phyloP scores from a whole-genome alignment of 1,140 invertebrate genomes.

The Achatina immaculata region DNA sequence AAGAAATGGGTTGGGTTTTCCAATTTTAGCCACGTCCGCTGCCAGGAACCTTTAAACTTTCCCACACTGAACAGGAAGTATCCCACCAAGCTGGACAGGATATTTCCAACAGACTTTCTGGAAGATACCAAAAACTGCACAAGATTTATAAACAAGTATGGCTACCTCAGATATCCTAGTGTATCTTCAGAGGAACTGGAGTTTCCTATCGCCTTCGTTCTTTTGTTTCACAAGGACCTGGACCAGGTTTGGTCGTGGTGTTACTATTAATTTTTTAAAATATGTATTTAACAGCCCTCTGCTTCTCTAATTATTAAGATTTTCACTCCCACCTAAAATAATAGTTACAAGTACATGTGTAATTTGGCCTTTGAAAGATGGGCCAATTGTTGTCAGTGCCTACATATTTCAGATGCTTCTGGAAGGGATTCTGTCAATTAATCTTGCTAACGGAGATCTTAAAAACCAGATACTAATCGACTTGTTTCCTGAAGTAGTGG shows the following conservation, averaged over 20 bases:
- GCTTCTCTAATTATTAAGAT: too few species aligned
- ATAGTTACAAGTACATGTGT: too few species aligned
- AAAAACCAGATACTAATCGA: too few species aligned
- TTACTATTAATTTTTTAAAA: too few species aligned
- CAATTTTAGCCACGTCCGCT: not conserved
- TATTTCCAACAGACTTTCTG: not conserved
- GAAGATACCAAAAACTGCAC: not conserved
- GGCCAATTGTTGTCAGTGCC: too few species aligned
- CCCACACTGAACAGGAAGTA: not conserved
- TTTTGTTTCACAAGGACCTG: conserved; percentile 9
- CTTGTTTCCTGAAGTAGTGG: too few species aligned
- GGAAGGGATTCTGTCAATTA: too few species aligned
- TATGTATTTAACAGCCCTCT: too few species aligned
- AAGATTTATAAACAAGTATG: not conserved
- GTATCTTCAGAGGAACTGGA: not conserved
- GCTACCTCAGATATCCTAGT: not conserved
- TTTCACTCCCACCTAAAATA: too few species aligned
- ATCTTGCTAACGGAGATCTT: too few species aligned
- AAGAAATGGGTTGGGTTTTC: conserved; percentile 14
- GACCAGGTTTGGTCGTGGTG: conserved; percentile 9
- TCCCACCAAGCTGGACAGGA: not conserved
- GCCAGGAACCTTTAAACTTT: not conserved
- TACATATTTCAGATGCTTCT: too few species aligned
- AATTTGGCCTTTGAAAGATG: too few species aligned
- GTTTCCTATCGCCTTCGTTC: conserved; percentile 1